Conservation (phyloP, 2,888 invertebrate species). For the Ichneumon xanthorius region DNA sequence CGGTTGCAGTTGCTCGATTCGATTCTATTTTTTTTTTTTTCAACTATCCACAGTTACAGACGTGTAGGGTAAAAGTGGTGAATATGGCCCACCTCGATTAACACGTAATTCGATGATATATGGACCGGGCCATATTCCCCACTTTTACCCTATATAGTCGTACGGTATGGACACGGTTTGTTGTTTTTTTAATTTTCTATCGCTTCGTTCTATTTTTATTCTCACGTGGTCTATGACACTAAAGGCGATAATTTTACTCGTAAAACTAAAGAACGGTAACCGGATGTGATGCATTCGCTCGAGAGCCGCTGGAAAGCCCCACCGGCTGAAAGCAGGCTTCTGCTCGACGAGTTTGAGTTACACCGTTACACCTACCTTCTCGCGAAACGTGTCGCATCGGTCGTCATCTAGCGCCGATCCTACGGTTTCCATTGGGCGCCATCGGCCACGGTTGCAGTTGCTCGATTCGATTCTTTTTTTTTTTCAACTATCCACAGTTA, state of each 20-base stretch:
- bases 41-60: too few relatives aligned
- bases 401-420: not conserved
- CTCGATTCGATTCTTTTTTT: not conserved
- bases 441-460: constrained; percentile 3
- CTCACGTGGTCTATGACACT: not conserved
- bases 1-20: constrained; percentile 1
- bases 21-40: not conserved
- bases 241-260: too few relatives aligned
- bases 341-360: not conserved
- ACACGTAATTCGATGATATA: too few relatives aligned
- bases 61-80: too few relatives aligned
- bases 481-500: not conserved
- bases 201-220: not conserved
- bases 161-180: not conserved
- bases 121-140: too few relatives aligned
- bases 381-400: constrained; percentile 37
- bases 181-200: not conserved
- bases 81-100: too few relatives aligned
- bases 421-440: constrained; percentile 1
- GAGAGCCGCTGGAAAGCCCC: constrained; percentile 32
- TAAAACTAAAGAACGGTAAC: constrained; percentile 30
- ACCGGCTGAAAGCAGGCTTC: constrained; percentile 22
- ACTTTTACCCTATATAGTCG: too few relatives aligned
- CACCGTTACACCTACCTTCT: not conserved
- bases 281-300: constrained; percentile 45